Evolutionary conservation across 2,113 vertebrate genomes (phyloP), one percentile per base, ranked within the genome.

Genomic region (Sylvietta virens): DNA sequence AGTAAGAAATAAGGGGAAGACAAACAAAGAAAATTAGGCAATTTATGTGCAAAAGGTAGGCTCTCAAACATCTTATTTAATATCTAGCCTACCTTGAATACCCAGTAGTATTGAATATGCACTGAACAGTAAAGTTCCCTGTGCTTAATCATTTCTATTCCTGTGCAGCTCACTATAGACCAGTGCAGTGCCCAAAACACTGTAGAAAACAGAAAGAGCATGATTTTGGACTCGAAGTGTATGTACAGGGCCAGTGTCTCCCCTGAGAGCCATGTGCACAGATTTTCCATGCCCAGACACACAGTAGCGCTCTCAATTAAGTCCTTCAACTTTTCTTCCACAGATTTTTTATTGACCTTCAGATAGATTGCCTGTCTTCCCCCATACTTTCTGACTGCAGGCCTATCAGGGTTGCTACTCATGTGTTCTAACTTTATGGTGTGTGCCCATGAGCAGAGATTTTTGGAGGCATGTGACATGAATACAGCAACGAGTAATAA

Each of bases 81-180:
- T 28, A 40, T 50, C 19, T 67, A 14, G 62, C n/a, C 19, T 16
- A 11, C 23, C 16, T 76, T 82, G 50, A 76, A 56, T 40, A 91
- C 3, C 11, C 13, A 47, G 12, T 0, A 6, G n/a, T 53, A 39
- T 9, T 78, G 19, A 65, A 6, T 82, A 51, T 24, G 12, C 17
- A 39, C 16, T 2, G 12, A 44, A n/a, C 0, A 0, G 51, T 47
- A 84, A 78, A 70, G 64, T 60, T 73, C 9, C 20, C 12, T n/a
- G 11, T 62, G 11, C 12, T 81, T 7, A 21, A 44, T 62, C 0
- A 56, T 83, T 94, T 86, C 30, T 70, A 4, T 31, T 74, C 42
- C 39, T 85, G 10, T 85, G n/a, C 35, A 74, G 6, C 62, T 87
- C 37, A 31, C 50, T 66, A 9, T 35, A 39, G 44, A 40, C 11